Evolutionary conservation across 2,888 invertebrate genomes (phyloP), one percentile per base, ranked within the genome.

Genomic region (Agriopis marginaria): DNA sequence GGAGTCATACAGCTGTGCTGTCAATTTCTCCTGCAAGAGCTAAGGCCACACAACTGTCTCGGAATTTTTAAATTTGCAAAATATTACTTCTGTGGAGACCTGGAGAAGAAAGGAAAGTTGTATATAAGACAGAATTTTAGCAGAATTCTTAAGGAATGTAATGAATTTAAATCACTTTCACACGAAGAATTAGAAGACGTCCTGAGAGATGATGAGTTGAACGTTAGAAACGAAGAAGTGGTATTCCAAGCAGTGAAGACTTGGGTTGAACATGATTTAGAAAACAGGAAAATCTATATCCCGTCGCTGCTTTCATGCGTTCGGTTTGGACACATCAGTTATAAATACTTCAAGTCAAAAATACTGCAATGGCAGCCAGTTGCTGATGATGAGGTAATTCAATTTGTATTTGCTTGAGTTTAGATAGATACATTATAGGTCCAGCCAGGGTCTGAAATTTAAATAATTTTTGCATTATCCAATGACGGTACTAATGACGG

Each of bases 1-100:
- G 96, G 96, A n/a, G 95, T 97, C 17, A 95, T 97, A 44, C 96
- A 96, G 82, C 86, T 96, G 44, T 97, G 97, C 83, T 96, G 96
- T 81, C 95, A 95, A 77, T 97, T 95, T 82, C 90, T 97, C 14
- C 85, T 96, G 64, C 94, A 95, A 66, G 95, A 96, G 80, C 86
- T 97, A 53, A 93, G 94, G 72, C 95, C 96, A 0, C 94, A 95
- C 71, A 97, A 97, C 87, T 97, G 97, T 82, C 92, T 97, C 73
- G 96, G 96, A 71, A 96, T 97, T 81, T 95, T 96, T 75, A 95
- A 95, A 84, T 97, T 97, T 80, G 96, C 97, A 12, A 94, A 94
- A 72, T 95, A 95, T 82, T 97, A 96, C 86, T 97, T 96, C 84
- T 97, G 97, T 84, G 95, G 93, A 66, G 96, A 96, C 72, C 89